Evolutionary conservation across 2,113 vertebrate genomes (phyloP), one percentile per base, ranked within the genome.

Genomic region (Lonchura striata): DNA sequence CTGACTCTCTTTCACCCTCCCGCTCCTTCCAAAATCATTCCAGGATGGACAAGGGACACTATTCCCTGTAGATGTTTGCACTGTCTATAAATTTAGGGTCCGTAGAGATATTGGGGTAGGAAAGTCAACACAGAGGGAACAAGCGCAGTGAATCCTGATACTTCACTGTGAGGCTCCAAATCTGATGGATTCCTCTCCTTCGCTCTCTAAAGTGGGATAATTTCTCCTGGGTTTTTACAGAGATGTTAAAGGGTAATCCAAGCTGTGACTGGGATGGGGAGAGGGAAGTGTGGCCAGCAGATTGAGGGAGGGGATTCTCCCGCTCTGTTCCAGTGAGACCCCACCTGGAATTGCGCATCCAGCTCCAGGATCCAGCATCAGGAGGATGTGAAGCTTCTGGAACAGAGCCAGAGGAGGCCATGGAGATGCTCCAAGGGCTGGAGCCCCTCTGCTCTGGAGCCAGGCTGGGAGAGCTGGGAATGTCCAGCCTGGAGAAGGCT

Each of bases 31-130:
- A 33, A 47, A 50, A 21, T 42, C 33, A 28, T 84, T 74, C 28
- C 33, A 39, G 9, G 3, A 0, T 5, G 10, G 33, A 11, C 7
- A 65, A 77, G 3, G 14, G 19, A 25, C 33, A 63, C 14, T 30
- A 50, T 3, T 27, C 46, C 19, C 28, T 27, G 19, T 1, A 4
- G 30, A 6, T 46, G 19, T 79, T 68, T 49, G 23, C 19, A 50
- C 6, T 2, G 14, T 28, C 42, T 28, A 1, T 23, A 49, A 30
- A 57, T 49, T 52, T 27, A 28, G 28, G 4, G 7, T 30, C 41
- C 5, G 1, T 12, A 9, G 31, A 31, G 64, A 16, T 6, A 9
- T 3, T 1, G 2, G n/a, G 8, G 11, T 11, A 30, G 41, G n/a
- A 94, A 88, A 77, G 21, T 35, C 24, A 52, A 31, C 52, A 22